A percentile compares a stretch with the other conserved stretches of the same genome.
These are phyloP conservation scores for Grantiella picta DNA, from an alignment of 2,113 vertebrate species.

Conservation along the genomic window DNA sequence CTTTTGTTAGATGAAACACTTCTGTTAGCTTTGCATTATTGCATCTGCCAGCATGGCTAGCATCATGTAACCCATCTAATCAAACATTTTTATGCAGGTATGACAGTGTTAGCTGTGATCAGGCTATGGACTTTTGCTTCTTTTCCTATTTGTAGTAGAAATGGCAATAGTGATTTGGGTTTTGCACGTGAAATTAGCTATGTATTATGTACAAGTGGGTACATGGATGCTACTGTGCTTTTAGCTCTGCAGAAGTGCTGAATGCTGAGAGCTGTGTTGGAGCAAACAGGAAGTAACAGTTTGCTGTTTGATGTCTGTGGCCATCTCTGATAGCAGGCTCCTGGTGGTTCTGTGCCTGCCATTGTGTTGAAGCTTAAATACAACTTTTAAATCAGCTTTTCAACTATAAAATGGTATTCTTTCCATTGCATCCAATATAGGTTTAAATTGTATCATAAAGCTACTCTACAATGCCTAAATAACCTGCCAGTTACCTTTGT, in stretches of 20 bases:
- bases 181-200: background rate
- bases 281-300: background rate
- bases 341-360: background rate
- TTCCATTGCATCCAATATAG: background rate
- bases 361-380: background rate
- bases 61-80: background rate
- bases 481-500: background rate
- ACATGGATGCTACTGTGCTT: background rate
- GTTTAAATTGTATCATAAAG: background rate
- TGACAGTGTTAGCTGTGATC: background rate
- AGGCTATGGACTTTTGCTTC: background rate
- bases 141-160: background rate
- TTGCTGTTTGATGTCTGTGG: no score
- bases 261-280: accelerated
- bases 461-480: background rate
- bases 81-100: background rate
- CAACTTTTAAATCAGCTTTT: background rate
- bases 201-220: background rate
- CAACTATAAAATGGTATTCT: background rate
- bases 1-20: background rate
- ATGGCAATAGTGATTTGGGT: background rate
- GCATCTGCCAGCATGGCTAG: background rate
- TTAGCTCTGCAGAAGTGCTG: background rate
- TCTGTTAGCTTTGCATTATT: background rate
- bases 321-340: background rate